These are phyloP conservation scores for Pseudonaja textilis DNA, from an alignment of 2,113 vertebrate genomes.

Conservation along the genomic window DNA sequence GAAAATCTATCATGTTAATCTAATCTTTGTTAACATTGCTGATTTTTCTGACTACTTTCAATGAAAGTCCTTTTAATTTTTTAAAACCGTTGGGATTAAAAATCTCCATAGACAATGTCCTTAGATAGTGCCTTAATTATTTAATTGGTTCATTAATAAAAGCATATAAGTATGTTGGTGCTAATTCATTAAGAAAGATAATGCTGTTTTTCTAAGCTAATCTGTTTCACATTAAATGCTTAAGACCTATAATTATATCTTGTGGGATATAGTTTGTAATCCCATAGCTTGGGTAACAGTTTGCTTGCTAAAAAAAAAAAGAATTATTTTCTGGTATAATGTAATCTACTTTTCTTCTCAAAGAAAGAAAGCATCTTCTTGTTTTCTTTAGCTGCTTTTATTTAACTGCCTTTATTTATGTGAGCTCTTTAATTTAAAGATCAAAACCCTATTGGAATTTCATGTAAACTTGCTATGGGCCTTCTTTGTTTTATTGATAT, in stretches of 20 bases:
- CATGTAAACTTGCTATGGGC: neutral
- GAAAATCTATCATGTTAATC: neutral
- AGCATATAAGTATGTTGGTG: neutral
- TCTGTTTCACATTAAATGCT: slow-evolving; percentile 30
- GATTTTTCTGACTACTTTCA: slow-evolving; percentile 1
- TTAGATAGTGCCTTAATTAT: slow-evolving; percentile 46
- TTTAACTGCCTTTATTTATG: neutral
- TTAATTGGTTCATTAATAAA: slow-evolving; percentile 30
- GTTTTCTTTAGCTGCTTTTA: neutral
- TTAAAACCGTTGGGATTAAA: neutral
- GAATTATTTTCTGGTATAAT: slow-evolving; percentile 10
- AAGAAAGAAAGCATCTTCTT: neutral
- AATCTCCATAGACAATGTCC: neutral
- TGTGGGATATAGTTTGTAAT: slow-evolving; percentile 29
- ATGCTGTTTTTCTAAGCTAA: slow-evolving; percentile 40
- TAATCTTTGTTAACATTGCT: neutral
- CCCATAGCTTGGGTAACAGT: slow-evolving; percentile 10
- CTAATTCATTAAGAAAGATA: slow-evolving; percentile 10
- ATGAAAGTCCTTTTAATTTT: slow-evolving; percentile 19
- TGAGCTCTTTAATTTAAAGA: neutral
- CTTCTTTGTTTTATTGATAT: neutral
- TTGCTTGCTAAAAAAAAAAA: slow-evolving; percentile 47
- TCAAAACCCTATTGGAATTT: neutral
- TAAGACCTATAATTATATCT: slow-evolving; percentile 42
- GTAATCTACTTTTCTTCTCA: slow-evolving; percentile 25